phyloP scores from a whole-genome alignment of 2,888 invertebrate species.

The Tridacna gigas region DNA sequence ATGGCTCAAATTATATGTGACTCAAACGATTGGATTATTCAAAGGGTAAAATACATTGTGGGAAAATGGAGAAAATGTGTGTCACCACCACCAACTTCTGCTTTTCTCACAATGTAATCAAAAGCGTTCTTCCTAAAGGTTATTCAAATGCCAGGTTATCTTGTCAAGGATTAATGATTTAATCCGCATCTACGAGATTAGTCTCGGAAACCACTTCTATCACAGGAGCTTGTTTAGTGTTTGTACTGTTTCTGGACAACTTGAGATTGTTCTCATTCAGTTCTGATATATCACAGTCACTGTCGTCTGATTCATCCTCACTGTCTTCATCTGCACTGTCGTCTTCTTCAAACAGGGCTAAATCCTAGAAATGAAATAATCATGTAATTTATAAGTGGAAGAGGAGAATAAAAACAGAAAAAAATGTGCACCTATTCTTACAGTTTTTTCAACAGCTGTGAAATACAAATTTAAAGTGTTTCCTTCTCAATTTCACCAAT shows the following conservation, averaged over 20 bases:
- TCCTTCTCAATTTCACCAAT: background rate
- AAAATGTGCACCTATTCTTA: no score
- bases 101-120: background rate
- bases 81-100: background rate
- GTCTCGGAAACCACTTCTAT: constrained; percentile 16
- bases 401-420: no score
- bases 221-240: constrained; percentile 6
- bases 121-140: background rate
- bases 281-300: background rate
- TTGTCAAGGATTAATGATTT: background rate
- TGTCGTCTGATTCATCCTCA: background rate
- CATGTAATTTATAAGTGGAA: background rate
- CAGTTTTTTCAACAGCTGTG: no score
- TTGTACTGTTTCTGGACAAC: background rate
- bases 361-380: constrained; percentile 5
- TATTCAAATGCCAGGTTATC: background rate
- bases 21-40: background rate
- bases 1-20: background rate
- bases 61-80: background rate
- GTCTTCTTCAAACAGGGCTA: constrained; percentile 15
- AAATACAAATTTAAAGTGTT: background rate
- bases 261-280: constrained; percentile 11
- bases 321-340: constrained; percentile 2
- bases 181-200: background rate
- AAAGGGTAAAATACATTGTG: background rate